Base-by-base conservation (phyloP, 2,888 invertebrate genomes). In the Xylophagus ater region DNA sequence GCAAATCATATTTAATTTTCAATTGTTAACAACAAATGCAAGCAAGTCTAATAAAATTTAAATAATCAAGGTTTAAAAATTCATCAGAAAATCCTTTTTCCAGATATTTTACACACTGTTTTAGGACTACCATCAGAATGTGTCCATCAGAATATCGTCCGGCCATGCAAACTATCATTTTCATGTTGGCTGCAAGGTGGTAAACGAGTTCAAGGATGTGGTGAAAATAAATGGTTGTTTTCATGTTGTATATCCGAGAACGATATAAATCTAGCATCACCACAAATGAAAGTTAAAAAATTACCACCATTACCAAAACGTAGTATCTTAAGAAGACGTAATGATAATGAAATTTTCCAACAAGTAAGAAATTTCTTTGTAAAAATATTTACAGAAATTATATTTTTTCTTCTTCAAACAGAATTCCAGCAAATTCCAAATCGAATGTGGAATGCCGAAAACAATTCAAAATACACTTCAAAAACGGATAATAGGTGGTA, bases 401-500 rank as follows among this genome's bases (percentile, higher is more conserved):
- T n/a, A n/a, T 13, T 23, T 13, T 28, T 26, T 14, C 10, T 23
- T 8, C 9, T 23, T 10, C 3, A 13, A 19, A 18, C 10, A 10
- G 2, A 8, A 9, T 19, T 21, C 7, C n/a, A 2, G 1, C 63
- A 70, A 24, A 20, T 46, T 51, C 55, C 58, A 71, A 50, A 52
- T 60, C 5, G 76, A 81, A 48, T 85, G 85, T 50, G 84, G 84
- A 0, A 55, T 81, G 10, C 76, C 82, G 0, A 67, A 74, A 64
- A 54, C 61, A 53, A 46, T 53, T 49, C 49, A 69, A 15, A 67
- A 70, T 37, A 66, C 75, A 15, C 56, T 77, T 2, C 77, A 78
- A 54, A 84, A 83, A 57, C 67, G 86, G 35, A 86, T 87, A 44
- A 84, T 87, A 28, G 87, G 87, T 1, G 86, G 87, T 0, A 67